Evolutionary conservation across 2,113 vertebrate genomes (phyloP).

Genomic region (Phylloscopus whistleri): DNA sequence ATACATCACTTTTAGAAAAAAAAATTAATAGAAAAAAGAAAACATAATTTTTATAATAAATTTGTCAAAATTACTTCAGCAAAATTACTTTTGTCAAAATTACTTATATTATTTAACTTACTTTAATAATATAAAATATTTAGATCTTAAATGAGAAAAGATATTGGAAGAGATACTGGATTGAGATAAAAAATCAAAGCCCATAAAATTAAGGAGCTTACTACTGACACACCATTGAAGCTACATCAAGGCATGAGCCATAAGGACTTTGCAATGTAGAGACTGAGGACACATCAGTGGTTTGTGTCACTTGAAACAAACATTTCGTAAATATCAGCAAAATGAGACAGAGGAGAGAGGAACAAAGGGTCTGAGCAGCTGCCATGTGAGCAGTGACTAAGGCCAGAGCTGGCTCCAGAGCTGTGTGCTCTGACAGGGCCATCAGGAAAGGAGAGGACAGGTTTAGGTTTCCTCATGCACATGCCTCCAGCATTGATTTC

Average conservation of each 20-base stretch:
- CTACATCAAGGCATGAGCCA: neutral
- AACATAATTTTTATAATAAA: neutral
- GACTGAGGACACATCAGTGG: neutral
- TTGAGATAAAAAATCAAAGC: neutral
- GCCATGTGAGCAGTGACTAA: neutral
- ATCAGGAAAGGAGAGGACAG: neutral
- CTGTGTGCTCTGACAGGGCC: neutral
- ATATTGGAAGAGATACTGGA: neutral
- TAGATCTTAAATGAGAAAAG: neutral
- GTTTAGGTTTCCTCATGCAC: rapidly evolving
- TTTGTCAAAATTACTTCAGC: neutral
- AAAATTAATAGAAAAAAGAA: neutral
- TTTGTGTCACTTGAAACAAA: neutral
- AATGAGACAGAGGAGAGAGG: neutral
- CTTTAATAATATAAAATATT: neutral
- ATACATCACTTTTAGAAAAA: neutral
- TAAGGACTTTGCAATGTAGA: neutral
- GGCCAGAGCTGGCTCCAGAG: neutral
- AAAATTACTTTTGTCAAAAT: neutral
- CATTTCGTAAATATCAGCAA: neutral
- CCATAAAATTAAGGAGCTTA: neutral
- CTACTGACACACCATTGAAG: neutral
- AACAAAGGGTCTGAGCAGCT: neutral
- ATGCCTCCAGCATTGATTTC: neutral
- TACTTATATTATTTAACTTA: neutral